A percentile compares a stretch with the other conserved stretches of the same genome.
Evolutionary conservation across 2,113 vertebrate genomes (phyloP).

Genomic region (Enhydra lutris): DNA sequence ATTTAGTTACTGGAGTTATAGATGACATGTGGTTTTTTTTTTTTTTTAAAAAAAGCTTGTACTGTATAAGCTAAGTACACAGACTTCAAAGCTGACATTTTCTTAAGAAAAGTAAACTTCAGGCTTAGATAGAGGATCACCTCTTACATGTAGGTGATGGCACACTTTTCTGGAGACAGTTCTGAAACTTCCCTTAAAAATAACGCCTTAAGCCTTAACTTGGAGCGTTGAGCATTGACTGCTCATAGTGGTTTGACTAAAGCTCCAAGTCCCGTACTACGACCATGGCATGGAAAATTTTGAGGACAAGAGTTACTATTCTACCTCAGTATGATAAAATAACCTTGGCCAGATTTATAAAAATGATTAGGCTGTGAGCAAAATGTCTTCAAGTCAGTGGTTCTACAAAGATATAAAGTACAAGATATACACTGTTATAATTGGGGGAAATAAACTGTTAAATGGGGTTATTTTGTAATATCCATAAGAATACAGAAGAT

Average conservation of each 20-base stretch:
- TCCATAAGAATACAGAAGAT: not conserved
- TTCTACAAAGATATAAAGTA: not conserved
- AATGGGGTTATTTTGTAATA: not conserved
- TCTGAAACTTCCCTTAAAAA: not conserved
- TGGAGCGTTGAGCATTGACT: not conserved
- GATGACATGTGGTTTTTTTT: not conserved
- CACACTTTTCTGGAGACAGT: not conserved
- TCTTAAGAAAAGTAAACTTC: not conserved
- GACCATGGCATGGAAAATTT: not conserved
- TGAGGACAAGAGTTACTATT: not conserved
- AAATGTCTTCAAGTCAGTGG: not conserved
- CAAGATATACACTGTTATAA: not conserved
- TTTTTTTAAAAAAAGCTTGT: not conserved
- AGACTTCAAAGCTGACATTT: not conserved
- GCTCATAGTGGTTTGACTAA: not conserved
- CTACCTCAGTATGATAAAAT: not conserved
- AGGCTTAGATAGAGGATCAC: not conserved
- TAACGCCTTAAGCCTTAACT: not conserved
- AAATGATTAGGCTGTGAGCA: not conserved
- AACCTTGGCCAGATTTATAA: not conserved
- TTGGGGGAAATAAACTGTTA: not conserved
- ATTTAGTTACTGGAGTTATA: not conserved
- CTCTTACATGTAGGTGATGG: not conserved
- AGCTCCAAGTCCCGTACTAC: not conserved
- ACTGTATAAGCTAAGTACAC: not conserved